Base-by-base conservation (phyloP, 2,113 vertebrate genomes). In the Prunella himalayana region DNA sequence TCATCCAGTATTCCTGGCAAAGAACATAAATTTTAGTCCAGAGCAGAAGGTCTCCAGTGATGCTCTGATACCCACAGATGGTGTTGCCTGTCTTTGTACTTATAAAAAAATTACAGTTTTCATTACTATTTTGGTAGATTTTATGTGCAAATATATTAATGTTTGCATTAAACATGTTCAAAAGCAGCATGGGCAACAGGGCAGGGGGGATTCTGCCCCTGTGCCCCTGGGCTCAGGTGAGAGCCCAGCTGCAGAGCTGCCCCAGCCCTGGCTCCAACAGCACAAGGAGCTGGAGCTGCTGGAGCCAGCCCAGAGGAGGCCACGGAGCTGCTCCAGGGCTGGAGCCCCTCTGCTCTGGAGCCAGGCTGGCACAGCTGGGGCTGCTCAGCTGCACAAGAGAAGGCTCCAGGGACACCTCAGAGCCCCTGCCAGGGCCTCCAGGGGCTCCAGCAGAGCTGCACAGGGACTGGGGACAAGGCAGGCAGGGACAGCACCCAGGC, bases 31-130 rank as follows among this genome's bases (percentile, higher is more conserved):
- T 39, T n/a, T 39, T 33, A 31, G 15, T 11, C 42, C 44, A 37
- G 39, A 42, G 37, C 21, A 51, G 2, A 53, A 27, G 24, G 13
- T 72, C n/a, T 76, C 31, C n/a, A 19, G 13, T 0, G 0, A 37
- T 85, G 23, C 47, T 66, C 28, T 37, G 8, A 21, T 72, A 41
- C 3, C 33, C 25, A 15, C 8, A 31, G 39, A 35, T 85, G 59
- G 30, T 50, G 25, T 31, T 72, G 22, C 28, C 17, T 68, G 5
- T 49, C 42, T 72, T 59, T 44, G 30, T 44, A 16, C 10, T 18
- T 72, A 53, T 3, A 28, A 18, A 15, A n/a, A 10, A 72, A 27
- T 84, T 69, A 8, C 8, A 35, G 7, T 44, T 84, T 71, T 81
- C 51, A 8, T 42, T 73, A 37, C 15, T 28, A 2, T 73, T 88